Evolutionary conservation across 1,140 invertebrate species (phyloP).

Genomic region (Polypedilum pembai): DNA sequence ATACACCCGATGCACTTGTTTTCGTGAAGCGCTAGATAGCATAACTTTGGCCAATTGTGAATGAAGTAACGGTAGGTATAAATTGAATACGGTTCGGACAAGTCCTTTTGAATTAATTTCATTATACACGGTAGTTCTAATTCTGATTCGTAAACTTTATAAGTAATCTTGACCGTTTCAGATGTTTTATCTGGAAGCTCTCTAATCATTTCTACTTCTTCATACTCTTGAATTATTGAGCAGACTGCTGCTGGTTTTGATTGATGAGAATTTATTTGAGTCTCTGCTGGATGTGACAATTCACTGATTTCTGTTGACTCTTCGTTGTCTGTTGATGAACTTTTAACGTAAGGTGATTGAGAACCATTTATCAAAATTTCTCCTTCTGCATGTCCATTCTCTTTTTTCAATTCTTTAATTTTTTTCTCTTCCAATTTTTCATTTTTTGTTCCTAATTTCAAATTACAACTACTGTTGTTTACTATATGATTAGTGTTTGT

Average conservation of each 20-base stretch:
- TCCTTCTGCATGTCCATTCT: background rate
- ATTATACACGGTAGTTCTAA: slow-evolving; percentile 88
- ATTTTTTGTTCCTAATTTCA: background rate
- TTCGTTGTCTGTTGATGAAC: background rate
- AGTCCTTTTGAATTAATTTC: slow-evolving; percentile 96
- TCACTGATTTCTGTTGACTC: slow-evolving; percentile 8
- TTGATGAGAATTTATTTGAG: background rate
- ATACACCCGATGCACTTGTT: slow-evolving; percentile 91
- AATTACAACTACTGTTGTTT: background rate
- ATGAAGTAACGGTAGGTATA: slow-evolving; percentile 99
- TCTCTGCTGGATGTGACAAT: background rate
- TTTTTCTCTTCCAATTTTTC: background rate
- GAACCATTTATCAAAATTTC: background rate
- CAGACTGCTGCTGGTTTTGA: background rate
- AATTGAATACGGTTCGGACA: slow-evolving; percentile 99
- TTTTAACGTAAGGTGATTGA: background rate
- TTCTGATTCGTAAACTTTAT: slow-evolving; percentile 80
- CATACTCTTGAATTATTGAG: background rate
- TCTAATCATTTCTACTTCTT: background rate
- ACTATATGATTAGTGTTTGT: background rate
- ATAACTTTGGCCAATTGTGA: slow-evolving; percentile 99
- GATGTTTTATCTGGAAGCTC: background rate
- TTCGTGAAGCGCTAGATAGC: slow-evolving; percentile 86
- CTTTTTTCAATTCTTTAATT: background rate
- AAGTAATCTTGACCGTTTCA: slow-evolving; percentile 43